Evolutionary conservation across 2,888 invertebrate genomes (phyloP).

Genomic region (Lasioglossum lativentre): DNA sequence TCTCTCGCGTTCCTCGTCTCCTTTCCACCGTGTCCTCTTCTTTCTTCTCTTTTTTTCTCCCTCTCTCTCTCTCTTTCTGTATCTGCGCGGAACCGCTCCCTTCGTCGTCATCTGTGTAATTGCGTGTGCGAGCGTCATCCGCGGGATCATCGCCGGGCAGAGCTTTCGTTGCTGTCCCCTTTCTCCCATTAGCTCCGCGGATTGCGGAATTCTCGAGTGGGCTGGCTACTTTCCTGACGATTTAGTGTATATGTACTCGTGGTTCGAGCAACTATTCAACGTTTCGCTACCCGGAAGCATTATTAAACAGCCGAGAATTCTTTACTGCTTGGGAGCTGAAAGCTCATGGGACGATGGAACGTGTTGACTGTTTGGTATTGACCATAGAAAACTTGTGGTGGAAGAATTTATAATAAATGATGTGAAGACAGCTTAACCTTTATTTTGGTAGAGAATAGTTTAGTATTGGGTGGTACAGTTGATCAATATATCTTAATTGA

Average conservation of each 20-base stretch:
- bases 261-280: not conserved
- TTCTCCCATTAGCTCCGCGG: not conserved
- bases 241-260: not conserved
- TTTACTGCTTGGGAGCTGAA: not conserved
- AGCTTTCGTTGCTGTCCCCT: conserved; percentile 12
- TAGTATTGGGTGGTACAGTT: too few relatives aligned
- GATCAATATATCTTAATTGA: too few relatives aligned
- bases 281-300: not conserved
- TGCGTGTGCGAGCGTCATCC: conserved; percentile 58
- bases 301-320: not conserved
- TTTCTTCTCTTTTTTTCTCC: conserved; percentile 16
- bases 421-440: too few relatives aligned
- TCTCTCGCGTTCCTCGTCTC: conserved; percentile 34
- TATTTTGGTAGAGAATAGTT: too few relatives aligned
- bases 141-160: conserved; percentile 44
- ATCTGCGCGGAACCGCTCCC: conserved; percentile 48
- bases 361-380: not conserved
- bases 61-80: not conserved
- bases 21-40: conserved; percentile 29
- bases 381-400: too few relatives aligned
- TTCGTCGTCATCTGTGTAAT: conserved; percentile 53
- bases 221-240: not conserved
- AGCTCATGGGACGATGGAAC: not conserved
- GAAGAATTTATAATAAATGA: too few relatives aligned
- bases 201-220: not conserved